A percentile compares a stretch with the other conserved stretches of the same genome.
phyloP scores from a whole-genome alignment of 2,888 invertebrate species.

The Cheiracanthium punctorium region DNA sequence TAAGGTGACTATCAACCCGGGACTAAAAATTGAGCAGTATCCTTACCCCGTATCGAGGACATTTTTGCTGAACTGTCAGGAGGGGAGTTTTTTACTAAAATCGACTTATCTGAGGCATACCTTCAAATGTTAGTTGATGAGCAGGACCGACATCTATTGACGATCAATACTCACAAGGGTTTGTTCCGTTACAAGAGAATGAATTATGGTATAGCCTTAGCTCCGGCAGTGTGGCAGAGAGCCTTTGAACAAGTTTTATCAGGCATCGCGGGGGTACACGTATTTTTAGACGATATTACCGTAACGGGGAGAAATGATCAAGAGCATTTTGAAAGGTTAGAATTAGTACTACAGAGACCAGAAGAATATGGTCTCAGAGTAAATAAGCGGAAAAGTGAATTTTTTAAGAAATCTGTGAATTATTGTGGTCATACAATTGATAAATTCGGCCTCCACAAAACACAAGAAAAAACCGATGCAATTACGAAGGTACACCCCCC shows the following conservation, averaged over 20 bases:
- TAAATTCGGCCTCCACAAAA: constrained; percentile 45
- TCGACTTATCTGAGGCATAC: constrained; percentile 75
- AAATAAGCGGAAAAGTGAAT: no score
- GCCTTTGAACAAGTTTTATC: not conserved
- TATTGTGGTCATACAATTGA: constrained; percentile 44
- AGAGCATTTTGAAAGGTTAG: no score
- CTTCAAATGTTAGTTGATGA: constrained; percentile 75
- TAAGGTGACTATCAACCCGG: constrained; percentile 72
- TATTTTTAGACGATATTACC: no score
- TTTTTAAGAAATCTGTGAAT: constrained; percentile 61
- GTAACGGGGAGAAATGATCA: no score
- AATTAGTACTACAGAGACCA: no score
- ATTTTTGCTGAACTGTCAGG: constrained; percentile 73
- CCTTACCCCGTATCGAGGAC: constrained; percentile 73
- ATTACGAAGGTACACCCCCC: constrained; percentile 47
- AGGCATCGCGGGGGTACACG: not conserved
- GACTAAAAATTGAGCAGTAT: constrained; percentile 73
- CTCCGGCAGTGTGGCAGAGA: constrained; percentile 72
- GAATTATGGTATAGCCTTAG: constrained; percentile 74
- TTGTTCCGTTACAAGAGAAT: constrained; percentile 74
- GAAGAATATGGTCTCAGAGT: no score
- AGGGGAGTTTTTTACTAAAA: constrained; percentile 72
- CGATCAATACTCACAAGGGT: constrained; percentile 75
- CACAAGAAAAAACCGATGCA: constrained; percentile 45
- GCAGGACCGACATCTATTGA: constrained; percentile 73